These are phyloP conservation scores for Centrocercus urophasianus DNA, from an alignment of 2,113 vertebrate genomes.

Conservation along the genomic window DNA sequence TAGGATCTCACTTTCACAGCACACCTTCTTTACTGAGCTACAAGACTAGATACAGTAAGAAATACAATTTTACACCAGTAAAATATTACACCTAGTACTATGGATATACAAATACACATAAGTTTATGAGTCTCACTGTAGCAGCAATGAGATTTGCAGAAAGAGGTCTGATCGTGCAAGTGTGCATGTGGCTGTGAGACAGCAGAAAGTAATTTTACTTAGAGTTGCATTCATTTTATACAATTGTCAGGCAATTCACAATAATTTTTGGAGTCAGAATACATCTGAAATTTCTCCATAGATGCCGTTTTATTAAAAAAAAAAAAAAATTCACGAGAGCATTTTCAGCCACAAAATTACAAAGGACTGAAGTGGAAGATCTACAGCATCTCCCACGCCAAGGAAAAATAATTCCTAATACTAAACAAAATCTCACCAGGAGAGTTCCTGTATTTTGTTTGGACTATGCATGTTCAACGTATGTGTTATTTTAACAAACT, in stretches of 20 bases:
- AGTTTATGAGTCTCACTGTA: background rate
- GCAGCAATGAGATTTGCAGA: background rate
- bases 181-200: background rate
- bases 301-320: background rate
- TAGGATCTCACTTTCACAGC: background rate
- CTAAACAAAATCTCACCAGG: constrained; percentile 9
- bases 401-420: background rate
- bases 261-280: background rate
- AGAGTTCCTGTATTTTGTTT: background rate
- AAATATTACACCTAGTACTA: background rate
- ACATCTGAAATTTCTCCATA: background rate
- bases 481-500: background rate
- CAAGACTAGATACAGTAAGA: background rate
- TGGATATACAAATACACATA: background rate
- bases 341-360: background rate
- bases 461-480: background rate
- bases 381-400: background rate
- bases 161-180: background rate
- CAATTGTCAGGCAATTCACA: background rate
- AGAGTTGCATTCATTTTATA: background rate
- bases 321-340: background rate
- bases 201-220: background rate
- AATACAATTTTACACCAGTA: background rate
- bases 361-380: background rate
- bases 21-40: background rate